Conservation (phyloP, 2,113 vertebrate species). For the Dipodomys stephensi region DNA sequence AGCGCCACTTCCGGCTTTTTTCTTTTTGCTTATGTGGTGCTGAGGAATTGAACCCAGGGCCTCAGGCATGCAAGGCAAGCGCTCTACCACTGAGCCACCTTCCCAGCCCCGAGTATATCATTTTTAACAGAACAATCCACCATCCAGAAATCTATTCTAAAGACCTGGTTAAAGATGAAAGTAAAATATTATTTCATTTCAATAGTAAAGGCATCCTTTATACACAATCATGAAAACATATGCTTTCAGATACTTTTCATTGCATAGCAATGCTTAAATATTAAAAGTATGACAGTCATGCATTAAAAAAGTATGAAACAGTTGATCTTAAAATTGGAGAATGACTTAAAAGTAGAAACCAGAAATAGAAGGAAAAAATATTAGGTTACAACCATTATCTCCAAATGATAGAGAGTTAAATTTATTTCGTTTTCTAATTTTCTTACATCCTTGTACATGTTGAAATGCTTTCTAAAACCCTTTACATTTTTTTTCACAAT, state of each 20-base stretch:
- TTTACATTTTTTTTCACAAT: background rate
- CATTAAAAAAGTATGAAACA: background rate
- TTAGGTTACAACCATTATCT: background rate
- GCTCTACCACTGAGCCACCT: no score
- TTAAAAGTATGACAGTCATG: background rate
- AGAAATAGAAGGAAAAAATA: background rate
- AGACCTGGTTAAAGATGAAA: background rate
- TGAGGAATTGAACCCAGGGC: no score
- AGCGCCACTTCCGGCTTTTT: no score
- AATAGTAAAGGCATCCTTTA: background rate
- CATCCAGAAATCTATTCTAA: background rate
- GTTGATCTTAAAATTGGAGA: background rate
- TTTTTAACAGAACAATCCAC: background rate
- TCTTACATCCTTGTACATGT: background rate
- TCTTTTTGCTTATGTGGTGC: no score
- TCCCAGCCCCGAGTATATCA: background rate
- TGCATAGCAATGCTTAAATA: background rate
- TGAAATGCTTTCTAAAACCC: background rate
- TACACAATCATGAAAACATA: background rate
- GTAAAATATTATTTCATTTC: background rate
- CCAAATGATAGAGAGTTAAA: background rate
- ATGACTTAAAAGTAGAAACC: background rate
- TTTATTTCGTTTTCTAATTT: conserved; percentile 23
- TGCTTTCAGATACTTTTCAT: background rate
- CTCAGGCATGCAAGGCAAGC: no score